Base-by-base conservation (phyloP, 2,888 invertebrate species). In the Charanyca ferruginea region DNA sequence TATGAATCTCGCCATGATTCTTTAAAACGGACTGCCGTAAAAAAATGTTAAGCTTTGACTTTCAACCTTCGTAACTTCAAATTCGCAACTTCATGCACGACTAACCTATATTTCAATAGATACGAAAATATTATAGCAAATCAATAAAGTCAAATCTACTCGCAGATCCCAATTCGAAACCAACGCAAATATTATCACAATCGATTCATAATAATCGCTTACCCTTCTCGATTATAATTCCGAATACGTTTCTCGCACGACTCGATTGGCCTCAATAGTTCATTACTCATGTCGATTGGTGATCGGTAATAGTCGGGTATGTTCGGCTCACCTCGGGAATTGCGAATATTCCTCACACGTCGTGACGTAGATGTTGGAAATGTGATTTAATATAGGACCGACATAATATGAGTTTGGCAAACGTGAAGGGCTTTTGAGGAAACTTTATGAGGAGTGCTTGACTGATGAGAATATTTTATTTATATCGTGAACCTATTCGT, bases 231-330 rank as follows among this genome's bases (percentile, higher is more conserved):
- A 63, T 75, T 80, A 58, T 72, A 59, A 83, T 84, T 83, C 81
- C 22, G 64, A 62, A 60, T 67, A 63, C 83, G 76, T 82, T 74
- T 54, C 67, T 68, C 72, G 48, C 67, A 58, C 66, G 70, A 73
- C 61, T 68, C 74, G 71, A 84, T 83, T 83, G 82, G 70, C 79
- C 59, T 81, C 79, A 78, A 84, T 82, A 84, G 81, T 84, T 83
- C 84, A 84, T 84, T 82, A 84, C 84, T 83, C 83, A 78, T 76
- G 83, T 74, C 84, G 80, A 74, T 70, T 77, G 74, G 54, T 54
- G 79, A 68, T 66, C 65, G 60, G 77, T 73, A 77, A 75, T 75
- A 73, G 66, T 80, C 80, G 72, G 63, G 55, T 54, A 54, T 61
- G 51, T 45, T 79, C 79, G 77, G 60, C 8, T 65, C 47, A 42